Percentiles rank a stretch among this genome's conserved stretches.
phyloP scores from a whole-genome alignment of 2,888 invertebrate species.

The Lysandra coridon region DNA sequence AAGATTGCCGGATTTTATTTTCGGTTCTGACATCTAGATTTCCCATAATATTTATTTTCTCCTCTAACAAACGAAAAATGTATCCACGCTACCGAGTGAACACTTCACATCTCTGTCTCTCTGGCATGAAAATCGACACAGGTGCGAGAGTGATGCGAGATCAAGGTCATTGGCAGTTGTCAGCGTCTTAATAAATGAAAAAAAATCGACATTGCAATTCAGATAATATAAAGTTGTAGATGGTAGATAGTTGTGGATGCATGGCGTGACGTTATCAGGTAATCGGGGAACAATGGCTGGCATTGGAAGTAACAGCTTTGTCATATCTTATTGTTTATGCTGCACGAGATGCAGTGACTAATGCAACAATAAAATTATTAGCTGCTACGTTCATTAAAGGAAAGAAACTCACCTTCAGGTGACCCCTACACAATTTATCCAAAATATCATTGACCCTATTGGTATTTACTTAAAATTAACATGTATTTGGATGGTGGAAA shows the following conservation, averaged over 20 bases:
- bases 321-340: slow-evolving; percentile 43
- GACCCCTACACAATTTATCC: neutral
- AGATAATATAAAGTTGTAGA: slow-evolving; percentile 17
- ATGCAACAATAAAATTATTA: slow-evolving; percentile 29
- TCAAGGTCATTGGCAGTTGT: no score
- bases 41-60: no score
- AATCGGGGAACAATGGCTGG: slow-evolving; percentile 60
- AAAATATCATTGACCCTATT: neutral
- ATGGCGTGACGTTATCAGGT: slow-evolving; percentile 45
- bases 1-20: no score
- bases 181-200: neutral
- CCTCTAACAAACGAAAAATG: no score
- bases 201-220: neutral
- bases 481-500: no score
- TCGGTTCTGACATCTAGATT: no score
- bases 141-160: no score
- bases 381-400: slow-evolving; percentile 12
- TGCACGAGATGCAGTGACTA: slow-evolving; percentile 40
- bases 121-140: no score
- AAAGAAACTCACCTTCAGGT: slow-evolving; percentile 2
- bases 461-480: neutral
- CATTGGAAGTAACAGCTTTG: slow-evolving; percentile 62
- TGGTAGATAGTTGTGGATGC: slow-evolving; percentile 36
- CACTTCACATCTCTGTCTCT: no score
- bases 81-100: no score